These are phyloP conservation scores for Hemicordylus capensis DNA, from an alignment of 2,113 vertebrate genomes.

Conservation along the genomic window DNA sequence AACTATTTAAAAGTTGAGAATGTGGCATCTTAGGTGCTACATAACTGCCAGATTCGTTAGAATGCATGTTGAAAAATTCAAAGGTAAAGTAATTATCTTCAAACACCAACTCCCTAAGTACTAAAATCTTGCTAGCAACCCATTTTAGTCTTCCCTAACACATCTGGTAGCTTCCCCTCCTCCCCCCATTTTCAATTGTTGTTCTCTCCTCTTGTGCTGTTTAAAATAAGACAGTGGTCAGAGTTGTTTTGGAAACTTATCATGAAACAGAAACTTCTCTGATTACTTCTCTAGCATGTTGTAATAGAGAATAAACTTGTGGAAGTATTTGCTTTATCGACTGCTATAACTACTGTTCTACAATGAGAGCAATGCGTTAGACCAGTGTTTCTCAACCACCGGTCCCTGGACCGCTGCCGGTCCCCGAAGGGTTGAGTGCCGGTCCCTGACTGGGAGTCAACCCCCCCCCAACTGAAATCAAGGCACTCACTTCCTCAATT, in stretches of 20 bases:
- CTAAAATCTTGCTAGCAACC: neutral
- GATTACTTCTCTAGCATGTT: neutral
- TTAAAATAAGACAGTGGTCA: slow-evolving; percentile 10
- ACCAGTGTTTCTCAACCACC: too few relatives aligned
- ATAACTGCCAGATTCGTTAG: neutral
- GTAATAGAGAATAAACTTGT: neutral
- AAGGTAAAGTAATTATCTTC: neutral
- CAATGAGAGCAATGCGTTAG: neutral
- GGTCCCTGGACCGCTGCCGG: too few relatives aligned
- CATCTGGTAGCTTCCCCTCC: neutral
- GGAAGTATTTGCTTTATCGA: neutral
- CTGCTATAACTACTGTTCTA: neutral
- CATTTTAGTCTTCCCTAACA: neutral
- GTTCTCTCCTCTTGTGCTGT: neutral
- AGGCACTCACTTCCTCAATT: too few relatives aligned
- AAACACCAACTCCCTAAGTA: neutral
- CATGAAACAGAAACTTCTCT: neutral
- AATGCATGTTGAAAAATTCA: neutral
- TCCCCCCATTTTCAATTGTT: neutral
- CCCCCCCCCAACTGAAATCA: too few relatives aligned
- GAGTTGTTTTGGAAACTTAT: neutral
- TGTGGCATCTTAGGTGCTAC: neutral
- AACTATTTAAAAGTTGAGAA: neutral
- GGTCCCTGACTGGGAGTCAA: too few relatives aligned
- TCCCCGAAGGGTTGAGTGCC: too few relatives aligned